phyloP scores from a whole-genome alignment of 2,113 vertebrate species.

The Xenopus laevis region DNA sequence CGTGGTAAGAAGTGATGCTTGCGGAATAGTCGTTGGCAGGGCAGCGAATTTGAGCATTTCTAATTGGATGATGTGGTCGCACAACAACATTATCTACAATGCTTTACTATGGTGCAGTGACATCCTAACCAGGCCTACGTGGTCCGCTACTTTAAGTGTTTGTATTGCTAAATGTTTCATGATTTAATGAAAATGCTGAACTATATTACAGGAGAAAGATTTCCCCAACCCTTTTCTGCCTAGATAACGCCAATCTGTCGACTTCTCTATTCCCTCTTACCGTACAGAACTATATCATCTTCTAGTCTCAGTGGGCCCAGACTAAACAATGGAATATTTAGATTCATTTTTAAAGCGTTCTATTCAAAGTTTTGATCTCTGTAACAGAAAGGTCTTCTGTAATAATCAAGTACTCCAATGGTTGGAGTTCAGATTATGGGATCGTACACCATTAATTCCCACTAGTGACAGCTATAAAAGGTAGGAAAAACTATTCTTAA shows the following conservation, averaged over 20 bases:
- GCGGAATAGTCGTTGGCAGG: background rate
- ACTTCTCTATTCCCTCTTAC: background rate
- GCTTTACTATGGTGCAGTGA: background rate
- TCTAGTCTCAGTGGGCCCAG: background rate
- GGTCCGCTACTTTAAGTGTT: background rate
- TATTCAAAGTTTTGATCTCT: too few relatives aligned
- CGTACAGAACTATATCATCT: background rate
- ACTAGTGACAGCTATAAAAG: too few relatives aligned
- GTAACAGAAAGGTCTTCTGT: too few relatives aligned
- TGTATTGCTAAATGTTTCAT: background rate
- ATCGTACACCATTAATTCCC: too few relatives aligned
- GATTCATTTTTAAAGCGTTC: too few relatives aligned
- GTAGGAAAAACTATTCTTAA: too few relatives aligned
- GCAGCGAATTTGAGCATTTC: background rate
- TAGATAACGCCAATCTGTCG: background rate
- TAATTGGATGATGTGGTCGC: background rate
- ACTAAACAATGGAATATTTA: too few relatives aligned
- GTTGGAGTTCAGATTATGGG: too few relatives aligned
- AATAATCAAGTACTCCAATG: too few relatives aligned
- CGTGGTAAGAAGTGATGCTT: background rate
- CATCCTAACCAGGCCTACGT: background rate
- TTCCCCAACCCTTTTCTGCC: background rate
- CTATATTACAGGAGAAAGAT: background rate
- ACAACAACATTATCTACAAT: constrained; percentile 3
- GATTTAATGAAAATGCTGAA: background rate